Base-by-base conservation (phyloP, 2,113 vertebrate species). In the Aldabrachelys gigantea region DNA sequence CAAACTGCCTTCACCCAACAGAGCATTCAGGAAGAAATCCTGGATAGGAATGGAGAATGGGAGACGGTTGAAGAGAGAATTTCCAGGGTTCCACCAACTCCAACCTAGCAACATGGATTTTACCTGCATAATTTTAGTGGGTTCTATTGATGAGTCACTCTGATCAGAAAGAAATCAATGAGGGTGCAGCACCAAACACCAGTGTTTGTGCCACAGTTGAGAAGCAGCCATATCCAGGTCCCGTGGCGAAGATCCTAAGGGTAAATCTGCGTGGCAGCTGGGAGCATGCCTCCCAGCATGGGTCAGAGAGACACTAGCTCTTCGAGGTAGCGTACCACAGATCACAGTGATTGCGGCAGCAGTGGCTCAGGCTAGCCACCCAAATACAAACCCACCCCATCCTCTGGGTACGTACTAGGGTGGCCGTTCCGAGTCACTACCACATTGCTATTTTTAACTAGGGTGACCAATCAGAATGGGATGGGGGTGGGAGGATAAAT, bases 31-130 rank as follows among this genome's bases (percentile, higher is more conserved):
- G 62, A 69, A n/a, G 62, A 6, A 35, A n/a, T n/a, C 62, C 62
- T 9, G 31, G 13, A 35, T 8, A n/a, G 35, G 59, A 69, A 31
- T 31, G 9, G 88, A 96, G 96, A 95, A 96, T 80, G 95, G 89
- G 89, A 97, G 57, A 96, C 65, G 81, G 57, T 87, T 85, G 49
- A 93, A 27, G 47, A 87, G 10, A 91, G 5, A 53, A 75, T 93
- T 83, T 91, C 29, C 9, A 90, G 41, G 14, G 47, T 4, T 94
- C 78, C 88, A n/a, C 7, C 35, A 1, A 72, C 17, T 41, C 90
- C 2, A 93, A 92, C n/a, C 81, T 29, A 52, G 21, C n/a, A 92
- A 86, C 49, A 88, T 3, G 8, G 35, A 2, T 50, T 82, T 89
- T 75, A 72, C 44, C 50, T 52, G 27, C 16, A 8, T 12, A 4